Evolutionary conservation across 2,888 invertebrate species (phyloP).

Genomic region (Strigamia maritima): DNA sequence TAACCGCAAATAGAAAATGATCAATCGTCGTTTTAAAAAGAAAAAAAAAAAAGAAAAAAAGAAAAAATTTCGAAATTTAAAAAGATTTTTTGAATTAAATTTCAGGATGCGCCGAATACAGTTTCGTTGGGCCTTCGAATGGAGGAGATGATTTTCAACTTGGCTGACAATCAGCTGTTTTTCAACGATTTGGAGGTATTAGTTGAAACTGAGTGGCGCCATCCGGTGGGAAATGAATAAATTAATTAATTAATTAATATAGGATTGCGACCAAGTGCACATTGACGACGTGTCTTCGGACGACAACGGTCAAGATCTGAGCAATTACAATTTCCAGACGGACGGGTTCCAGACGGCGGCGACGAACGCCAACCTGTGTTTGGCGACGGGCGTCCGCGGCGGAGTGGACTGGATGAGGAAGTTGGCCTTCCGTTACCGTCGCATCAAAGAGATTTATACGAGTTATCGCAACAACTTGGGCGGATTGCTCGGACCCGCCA

Average conservation of each 20-base stretch:
- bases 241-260: no score
- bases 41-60: no score
- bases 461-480: constrained; percentile 69
- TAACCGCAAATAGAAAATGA: no score
- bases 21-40: no score
- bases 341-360: constrained; percentile 88
- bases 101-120: constrained; percentile 78
- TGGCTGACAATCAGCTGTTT: constrained; percentile 94
- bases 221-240: no score
- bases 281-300: constrained; percentile 98
- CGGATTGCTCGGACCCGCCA: constrained; percentile 77
- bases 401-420: constrained; percentile 95
- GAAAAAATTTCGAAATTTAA: no score
- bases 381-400: constrained; percentile 79
- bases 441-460: constrained; percentile 93
- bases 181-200: constrained; percentile 96
- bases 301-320: constrained; percentile 93
- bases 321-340: constrained; percentile 87
- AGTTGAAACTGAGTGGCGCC: no score
- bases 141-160: constrained; percentile 94
- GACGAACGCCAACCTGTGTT: constrained; percentile 57
- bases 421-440: constrained; percentile 88
- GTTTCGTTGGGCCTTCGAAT: constrained; percentile 85
- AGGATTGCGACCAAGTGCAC: constrained; percentile 98
- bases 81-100: constrained; percentile 43